Evolutionary conservation across 2,113 vertebrate species (phyloP).

Genomic region (Dromiciops gliroides): DNA sequence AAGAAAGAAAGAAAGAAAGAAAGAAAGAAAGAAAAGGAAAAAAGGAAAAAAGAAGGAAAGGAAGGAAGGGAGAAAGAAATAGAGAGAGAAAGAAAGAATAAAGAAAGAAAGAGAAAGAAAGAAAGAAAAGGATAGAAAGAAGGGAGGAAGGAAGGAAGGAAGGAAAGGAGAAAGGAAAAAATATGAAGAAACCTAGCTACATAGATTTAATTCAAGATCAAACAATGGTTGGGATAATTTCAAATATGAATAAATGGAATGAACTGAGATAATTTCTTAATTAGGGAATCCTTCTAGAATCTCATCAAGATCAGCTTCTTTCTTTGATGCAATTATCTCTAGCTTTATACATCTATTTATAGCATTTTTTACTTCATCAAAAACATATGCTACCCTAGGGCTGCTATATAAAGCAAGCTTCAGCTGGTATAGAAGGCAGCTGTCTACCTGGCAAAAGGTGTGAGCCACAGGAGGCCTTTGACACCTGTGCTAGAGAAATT

Average conservation of each 20-base stretch:
- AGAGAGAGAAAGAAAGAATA: too few relatives aligned
- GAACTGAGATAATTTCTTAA: fast-evolving
- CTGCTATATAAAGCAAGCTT: background rate
- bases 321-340: background rate
- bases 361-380: background rate
- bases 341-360: fast-evolving
- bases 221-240: background rate
- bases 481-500: fast-evolving
- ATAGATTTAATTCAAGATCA: background rate
- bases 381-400: too few relatives aligned
- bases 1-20: background rate
- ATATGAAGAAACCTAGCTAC: background rate
- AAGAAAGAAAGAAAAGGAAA: background rate
- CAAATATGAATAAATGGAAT: background rate
- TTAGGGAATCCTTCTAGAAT: too few relatives aligned
- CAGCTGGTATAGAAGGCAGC: background rate
- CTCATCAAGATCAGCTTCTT: background rate
- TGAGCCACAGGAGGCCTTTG: fast-evolving
- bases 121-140: too few relatives aligned
- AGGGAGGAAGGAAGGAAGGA: background rate
- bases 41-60: too few relatives aligned
- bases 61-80: too few relatives aligned
- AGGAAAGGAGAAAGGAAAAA: background rate
- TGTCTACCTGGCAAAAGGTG: fast-evolving
- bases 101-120: too few relatives aligned